Base-by-base conservation (phyloP, 2,888 invertebrate genomes). In the Agrochola lota region DNA sequence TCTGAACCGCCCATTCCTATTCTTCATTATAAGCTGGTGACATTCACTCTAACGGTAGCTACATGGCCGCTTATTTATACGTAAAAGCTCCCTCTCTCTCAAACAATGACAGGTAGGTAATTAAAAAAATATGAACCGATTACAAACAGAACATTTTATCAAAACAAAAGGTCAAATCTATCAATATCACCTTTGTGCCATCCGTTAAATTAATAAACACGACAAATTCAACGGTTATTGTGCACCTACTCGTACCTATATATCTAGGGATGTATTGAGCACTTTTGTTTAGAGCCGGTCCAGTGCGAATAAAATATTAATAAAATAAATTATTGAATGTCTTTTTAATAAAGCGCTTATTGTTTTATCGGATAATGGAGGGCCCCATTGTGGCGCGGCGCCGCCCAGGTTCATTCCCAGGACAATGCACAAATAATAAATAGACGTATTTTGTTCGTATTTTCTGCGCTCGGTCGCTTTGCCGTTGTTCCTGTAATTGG, bases 291-390 rank as follows among this genome's bases (percentile, higher is more conserved):
- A 89, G 80, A 89, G 76, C 86, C 90, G 90, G 91, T 91, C 91
- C 90, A 90, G 91, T 94, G 94, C 91, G 91, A 96, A 96, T 95
- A 95, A 95, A 95, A 95, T 95, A 94, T 94, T 94, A 95, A 96
- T 96, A 94, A 96, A 95, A 96, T 96, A 96, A 95, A 95, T 96
- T 95, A 95, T 92, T 95, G 95, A 96, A 96, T 95, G 95, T 96
- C 96, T 96, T 96, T 96, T 96, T 96, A 96, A 96, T 96, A 96
- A 95, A 95, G 95, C 91, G 92, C 91, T 92, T 94, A 96, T 96
- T 96, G 96, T 96, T 96, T 96, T 96, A 96, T 92, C 92, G 87
- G 91, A 96, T 95, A 96, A 96, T 95, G 94, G 96, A 78, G 88
- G 87, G 90, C 87, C 84, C 84, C 90, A 93, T 95, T 95, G 96